Evolutionary conservation across 2,888 invertebrate genomes (phyloP).

Genomic region (Coelinius sp.): DNA sequence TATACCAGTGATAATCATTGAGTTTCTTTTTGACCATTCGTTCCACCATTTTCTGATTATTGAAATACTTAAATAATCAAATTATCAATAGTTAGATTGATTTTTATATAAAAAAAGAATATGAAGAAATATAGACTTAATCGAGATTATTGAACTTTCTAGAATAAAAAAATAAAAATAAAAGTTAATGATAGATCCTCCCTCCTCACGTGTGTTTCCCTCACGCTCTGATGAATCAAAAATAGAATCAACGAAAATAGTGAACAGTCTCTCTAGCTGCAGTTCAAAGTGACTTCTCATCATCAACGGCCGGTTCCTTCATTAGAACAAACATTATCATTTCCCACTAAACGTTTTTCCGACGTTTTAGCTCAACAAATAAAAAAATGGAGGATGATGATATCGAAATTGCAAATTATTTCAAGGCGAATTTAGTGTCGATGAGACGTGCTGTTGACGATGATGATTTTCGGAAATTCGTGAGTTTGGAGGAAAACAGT

Average conservation of each 20-base stretch:
- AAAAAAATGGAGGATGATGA: conserved; percentile 46
- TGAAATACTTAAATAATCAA: too few species aligned
- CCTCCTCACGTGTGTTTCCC: background rate
- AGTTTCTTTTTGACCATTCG: too few species aligned
- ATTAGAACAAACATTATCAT: background rate
- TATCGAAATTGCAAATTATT: conserved; percentile 58
- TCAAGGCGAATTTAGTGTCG: conserved; percentile 58
- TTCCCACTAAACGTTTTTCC: background rate
- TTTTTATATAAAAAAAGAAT: too few species aligned
- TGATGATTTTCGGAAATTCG: conserved; percentile 77
- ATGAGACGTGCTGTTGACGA: conserved; percentile 74
- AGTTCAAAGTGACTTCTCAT: conserved; percentile 36
- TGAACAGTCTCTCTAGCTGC: background rate
- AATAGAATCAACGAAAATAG: conserved; percentile 57
- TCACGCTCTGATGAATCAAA: conserved; percentile 25
- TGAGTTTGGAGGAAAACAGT: conserved; percentile 76
- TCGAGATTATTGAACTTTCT: background rate
- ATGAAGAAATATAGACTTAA: background rate
- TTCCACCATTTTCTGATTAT: too few species aligned
- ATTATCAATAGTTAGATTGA: too few species aligned
- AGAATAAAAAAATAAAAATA: too few species aligned
- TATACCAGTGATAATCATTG: too few species aligned
- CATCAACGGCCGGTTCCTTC: conserved; percentile 32
- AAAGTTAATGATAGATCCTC: background rate
- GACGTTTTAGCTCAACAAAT: conserved; percentile 8